Evolutionary conservation across 2,113 vertebrate genomes (phyloP).

Genomic region (Phasianus colchicus): DNA sequence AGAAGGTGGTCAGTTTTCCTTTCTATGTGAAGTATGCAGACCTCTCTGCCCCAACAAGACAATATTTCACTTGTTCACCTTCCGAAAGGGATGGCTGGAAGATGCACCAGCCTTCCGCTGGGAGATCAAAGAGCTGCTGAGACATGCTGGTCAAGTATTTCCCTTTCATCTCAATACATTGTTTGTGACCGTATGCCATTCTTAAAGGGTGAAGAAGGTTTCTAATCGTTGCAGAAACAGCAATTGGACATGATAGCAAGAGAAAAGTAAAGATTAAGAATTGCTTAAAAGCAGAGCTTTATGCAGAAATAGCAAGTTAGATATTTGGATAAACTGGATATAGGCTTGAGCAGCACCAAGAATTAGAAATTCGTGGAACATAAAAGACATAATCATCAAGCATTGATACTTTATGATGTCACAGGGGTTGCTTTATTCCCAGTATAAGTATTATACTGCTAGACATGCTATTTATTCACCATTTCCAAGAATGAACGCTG

Average conservation of each 20-base stretch:
- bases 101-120: constrained; percentile 34
- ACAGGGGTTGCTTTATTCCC: not conserved
- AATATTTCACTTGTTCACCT: constrained; percentile 60
- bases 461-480: not conserved
- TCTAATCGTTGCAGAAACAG: constrained; percentile 61
- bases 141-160: constrained; percentile 37
- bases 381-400: not conserved
- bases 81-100: constrained; percentile 25
- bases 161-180: constrained; percentile 71
- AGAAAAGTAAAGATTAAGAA: constrained; percentile 44
- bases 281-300: not conserved
- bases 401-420: not conserved
- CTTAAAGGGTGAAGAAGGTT: constrained; percentile 42
- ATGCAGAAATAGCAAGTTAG: not conserved
- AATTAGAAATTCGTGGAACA: not conserved
- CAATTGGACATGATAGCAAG: constrained; percentile 16
- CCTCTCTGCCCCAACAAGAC: constrained; percentile 55
- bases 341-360: not conserved
- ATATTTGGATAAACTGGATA: not conserved
- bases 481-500: not conserved
- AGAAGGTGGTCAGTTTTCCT: not conserved
- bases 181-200: constrained; percentile 36
- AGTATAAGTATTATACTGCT: not conserved
- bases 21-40: constrained; percentile 46
- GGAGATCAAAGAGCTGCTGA: constrained; percentile 71